Conservation (phyloP, 1,140 invertebrate genomes). For the Lepidostoma basale region DNA sequence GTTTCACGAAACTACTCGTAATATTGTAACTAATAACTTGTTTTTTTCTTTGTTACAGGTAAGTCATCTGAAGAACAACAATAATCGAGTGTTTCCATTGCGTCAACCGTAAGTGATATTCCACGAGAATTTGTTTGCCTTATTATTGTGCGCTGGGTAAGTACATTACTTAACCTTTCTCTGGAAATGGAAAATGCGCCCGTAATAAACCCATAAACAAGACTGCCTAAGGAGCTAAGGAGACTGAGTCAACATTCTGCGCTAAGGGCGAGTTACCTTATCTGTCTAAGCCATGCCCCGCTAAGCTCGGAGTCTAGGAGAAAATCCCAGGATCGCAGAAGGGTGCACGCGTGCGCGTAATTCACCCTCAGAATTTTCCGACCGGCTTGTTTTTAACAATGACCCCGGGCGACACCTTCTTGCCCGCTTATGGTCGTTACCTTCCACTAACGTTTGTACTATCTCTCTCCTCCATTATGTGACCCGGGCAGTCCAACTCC, state of each 20-base stretch:
- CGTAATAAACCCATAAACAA: constrained; percentile 10
- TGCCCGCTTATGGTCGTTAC: constrained; percentile 33
- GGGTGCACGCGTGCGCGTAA: constrained; percentile 42
- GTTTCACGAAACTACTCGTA: too few species aligned
- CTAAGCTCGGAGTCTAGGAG: constrained; percentile 13
- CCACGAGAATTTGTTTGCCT: too few species aligned
- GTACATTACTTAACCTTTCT: too few species aligned
- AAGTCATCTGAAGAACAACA: neutral
- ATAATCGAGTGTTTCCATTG: too few species aligned
- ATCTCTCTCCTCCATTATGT: constrained; percentile 40
- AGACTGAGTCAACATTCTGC: constrained; percentile 13
- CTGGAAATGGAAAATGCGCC: neutral
- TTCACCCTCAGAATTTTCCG: constrained; percentile 45
- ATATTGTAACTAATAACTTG: neutral
- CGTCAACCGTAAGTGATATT: too few species aligned
- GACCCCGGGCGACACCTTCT: constrained; percentile 39
- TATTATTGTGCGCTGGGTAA: too few species aligned
- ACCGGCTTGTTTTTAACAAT: constrained; percentile 45
- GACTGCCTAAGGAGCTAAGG: neutral
- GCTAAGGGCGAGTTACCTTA: constrained; percentile 1
- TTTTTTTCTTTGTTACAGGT: constrained; percentile 6
- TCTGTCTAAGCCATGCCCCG: constrained; percentile 27
- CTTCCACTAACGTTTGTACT: constrained; percentile 33
- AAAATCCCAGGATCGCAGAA: constrained; percentile 34
- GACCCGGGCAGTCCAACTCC: constrained; percentile 26